Conservation (phyloP, 2,113 vertebrate species). For the Rhinopomastus cyanomelas region DNA sequence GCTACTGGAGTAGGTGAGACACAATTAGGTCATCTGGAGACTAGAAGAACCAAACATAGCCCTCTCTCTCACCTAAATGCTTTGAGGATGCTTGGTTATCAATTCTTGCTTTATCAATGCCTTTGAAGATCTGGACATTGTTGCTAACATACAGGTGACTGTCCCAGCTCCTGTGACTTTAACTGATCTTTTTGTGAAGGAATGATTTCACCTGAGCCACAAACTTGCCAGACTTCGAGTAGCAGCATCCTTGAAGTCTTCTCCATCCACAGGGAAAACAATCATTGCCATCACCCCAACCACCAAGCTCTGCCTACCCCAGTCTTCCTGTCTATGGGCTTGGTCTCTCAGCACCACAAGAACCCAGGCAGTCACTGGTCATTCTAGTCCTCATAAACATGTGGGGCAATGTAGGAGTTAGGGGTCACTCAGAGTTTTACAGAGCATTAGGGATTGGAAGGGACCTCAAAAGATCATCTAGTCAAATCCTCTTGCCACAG, state of each 20-base stretch:
- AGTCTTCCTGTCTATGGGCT: neutral
- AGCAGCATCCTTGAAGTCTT: neutral
- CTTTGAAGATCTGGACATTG: neutral
- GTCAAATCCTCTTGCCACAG: no score
- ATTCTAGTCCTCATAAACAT: fast-evolving
- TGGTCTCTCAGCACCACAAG: neutral
- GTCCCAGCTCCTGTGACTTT: neutral
- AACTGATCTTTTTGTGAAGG: fast-evolving
- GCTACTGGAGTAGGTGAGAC: fast-evolving
- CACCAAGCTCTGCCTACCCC: neutral
- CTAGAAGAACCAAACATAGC: neutral
- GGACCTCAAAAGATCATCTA: no score
- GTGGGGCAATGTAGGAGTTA: fast-evolving
- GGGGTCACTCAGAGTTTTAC: no score
- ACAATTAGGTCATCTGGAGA: fast-evolving
- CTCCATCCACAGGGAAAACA: fast-evolving
- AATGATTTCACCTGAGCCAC: neutral
- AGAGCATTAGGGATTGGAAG: no score
- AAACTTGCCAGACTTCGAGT: neutral
- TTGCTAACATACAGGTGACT: neutral
- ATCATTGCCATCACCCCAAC: fast-evolving
- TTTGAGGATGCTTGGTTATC: neutral
- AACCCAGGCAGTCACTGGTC: neutral
- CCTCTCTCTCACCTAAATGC: fast-evolving
- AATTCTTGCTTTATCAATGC: neutral